phyloP scores from a whole-genome alignment of 2,888 invertebrate genomes.

The Diarsia mendica region DNA sequence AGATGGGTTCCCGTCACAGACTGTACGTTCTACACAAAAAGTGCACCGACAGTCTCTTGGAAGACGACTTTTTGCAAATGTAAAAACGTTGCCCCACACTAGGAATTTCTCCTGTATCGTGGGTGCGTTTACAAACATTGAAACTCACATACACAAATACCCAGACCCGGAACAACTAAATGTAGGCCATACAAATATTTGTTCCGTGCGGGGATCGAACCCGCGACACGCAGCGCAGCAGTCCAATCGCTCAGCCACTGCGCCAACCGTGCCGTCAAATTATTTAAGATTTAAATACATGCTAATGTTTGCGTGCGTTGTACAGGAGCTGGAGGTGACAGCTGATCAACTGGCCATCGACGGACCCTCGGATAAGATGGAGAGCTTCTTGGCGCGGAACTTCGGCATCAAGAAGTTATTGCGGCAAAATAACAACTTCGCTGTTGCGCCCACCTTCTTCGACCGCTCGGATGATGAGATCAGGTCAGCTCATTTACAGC shows the following conservation, averaged over 20 bases:
- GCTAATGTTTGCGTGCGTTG: constrained; percentile 19
- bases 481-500: constrained; percentile 63
- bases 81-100: no score
- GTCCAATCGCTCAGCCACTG: no score
- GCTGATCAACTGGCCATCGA: constrained; percentile 96
- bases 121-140: no score
- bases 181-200: no score
- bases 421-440: constrained; percentile 87
- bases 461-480: constrained; percentile 51
- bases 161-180: no score
- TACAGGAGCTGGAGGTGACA: constrained; percentile 92
- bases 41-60: neutral
- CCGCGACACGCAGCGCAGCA: no score
- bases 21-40: neutral
- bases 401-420: constrained; percentile 90
- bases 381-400: constrained; percentile 95
- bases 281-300: neutral
- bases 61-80: no score
- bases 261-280: no score
- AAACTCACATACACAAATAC: no score
- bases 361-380: constrained; percentile 96
- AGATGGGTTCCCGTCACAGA: neutral
- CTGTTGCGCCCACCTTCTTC: constrained; percentile 79
- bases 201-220: no score
- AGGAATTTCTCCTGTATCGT: no score